A percentile compares a stretch with the other conserved stretches of the same genome.
Evolutionary conservation across 2,888 invertebrate genomes (phyloP).

Genomic region (Drosophila limbata): DNA sequence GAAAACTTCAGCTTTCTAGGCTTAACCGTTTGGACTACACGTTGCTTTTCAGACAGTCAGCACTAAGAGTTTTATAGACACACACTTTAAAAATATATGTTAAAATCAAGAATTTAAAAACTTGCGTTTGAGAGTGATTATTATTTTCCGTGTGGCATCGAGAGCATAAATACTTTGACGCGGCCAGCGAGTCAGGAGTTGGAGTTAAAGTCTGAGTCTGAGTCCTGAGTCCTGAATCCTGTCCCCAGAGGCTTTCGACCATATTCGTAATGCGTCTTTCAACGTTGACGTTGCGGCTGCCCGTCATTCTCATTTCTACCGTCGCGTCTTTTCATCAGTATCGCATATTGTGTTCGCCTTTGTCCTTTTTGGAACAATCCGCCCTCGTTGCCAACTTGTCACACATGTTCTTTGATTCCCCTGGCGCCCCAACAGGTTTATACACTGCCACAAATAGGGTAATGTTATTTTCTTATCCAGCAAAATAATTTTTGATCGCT

Average conservation of each 20-base stretch:
- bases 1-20: too few relatives aligned
- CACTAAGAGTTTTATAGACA: too few relatives aligned
- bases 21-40: too few relatives aligned
- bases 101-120: too few relatives aligned
- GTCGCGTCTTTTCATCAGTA: conserved; percentile 56
- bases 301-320: conserved; percentile 11
- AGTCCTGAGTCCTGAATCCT: conserved; percentile 6
- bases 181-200: not conserved
- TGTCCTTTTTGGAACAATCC: conserved; percentile 34
- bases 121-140: too few relatives aligned
- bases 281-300: conserved; percentile 46
- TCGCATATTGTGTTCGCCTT: conserved; percentile 61
- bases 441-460: conserved; percentile 21
- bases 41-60: too few relatives aligned
- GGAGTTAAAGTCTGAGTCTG: not conserved
- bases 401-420: conserved; percentile 60
- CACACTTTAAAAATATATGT: too few relatives aligned
- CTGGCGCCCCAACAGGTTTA: conserved; percentile 3
- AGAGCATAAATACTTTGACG: conserved; percentile 4
- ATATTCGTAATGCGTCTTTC: conserved; percentile 74
- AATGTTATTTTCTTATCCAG: not conserved
- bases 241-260: conserved; percentile 65
- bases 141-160: not conserved
- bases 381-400: conserved; percentile 39
- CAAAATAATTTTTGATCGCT: too few relatives aligned